Evolutionary conservation across 1,140 invertebrate species (phyloP).

Genomic region (Tetramorium simillimum): DNA sequence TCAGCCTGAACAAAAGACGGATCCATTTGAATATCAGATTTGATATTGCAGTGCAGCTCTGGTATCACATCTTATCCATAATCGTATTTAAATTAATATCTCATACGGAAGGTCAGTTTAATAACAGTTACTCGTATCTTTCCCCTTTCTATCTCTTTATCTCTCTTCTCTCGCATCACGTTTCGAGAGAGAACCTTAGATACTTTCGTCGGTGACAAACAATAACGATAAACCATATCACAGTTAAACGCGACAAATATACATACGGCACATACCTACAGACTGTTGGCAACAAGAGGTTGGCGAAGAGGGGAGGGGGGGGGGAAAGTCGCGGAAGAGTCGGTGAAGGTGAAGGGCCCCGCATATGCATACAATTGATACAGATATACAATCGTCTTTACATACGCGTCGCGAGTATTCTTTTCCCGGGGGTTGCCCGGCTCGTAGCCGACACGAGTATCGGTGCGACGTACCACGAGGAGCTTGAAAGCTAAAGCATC

Average conservation of each 20-base stretch:
- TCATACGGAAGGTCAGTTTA: slow-evolving; percentile 82
- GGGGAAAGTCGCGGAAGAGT: not conserved
- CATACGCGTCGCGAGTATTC: slow-evolving; percentile 74
- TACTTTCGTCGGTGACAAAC: slow-evolving; percentile 77
- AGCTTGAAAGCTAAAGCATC: slow-evolving; percentile 58
- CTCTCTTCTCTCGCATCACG: slow-evolving; percentile 16
- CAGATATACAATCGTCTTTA: slow-evolving; percentile 85
- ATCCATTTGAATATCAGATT: slow-evolving; percentile 85
- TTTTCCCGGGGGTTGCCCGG: slow-evolving; percentile 54
- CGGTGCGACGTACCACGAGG: slow-evolving; percentile 11
- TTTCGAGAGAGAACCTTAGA: not conserved
- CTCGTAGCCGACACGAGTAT: slow-evolving; percentile 10
- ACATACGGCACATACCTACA: slow-evolving; percentile 72
- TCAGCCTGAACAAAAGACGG: slow-evolving; percentile 63
- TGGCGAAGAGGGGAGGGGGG: no score
- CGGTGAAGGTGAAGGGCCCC: slow-evolving; percentile 37
- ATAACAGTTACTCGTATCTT: slow-evolving; percentile 77
- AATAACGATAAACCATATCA: slow-evolving; percentile 84
- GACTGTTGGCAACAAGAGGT: slow-evolving; percentile 40
- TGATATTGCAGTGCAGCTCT: slow-evolving; percentile 74
- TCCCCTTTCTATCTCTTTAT: not conserved
- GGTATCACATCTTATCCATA: slow-evolving; percentile 82
- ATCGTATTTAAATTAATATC: slow-evolving; percentile 85
- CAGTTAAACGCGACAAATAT: slow-evolving; percentile 84
- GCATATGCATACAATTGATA: slow-evolving; percentile 86